Conservation (phyloP, 2,113 vertebrate genomes). For the Mustela lutreola region DNA sequence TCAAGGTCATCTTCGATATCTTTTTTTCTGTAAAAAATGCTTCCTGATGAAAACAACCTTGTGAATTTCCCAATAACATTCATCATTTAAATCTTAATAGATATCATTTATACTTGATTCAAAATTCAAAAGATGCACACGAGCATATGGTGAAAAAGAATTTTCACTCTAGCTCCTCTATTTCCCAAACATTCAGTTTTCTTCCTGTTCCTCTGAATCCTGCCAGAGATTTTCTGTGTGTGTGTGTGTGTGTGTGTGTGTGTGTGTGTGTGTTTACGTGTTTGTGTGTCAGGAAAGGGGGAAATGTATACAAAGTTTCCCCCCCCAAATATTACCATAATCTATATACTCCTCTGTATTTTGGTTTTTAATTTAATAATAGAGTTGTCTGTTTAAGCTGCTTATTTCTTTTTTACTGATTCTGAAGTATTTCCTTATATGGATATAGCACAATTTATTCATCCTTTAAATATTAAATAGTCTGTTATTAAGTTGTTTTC, state of each 20-base stretch:
- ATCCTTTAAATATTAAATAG: neutral
- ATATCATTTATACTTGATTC: neutral
- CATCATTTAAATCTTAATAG: constrained; percentile 37
- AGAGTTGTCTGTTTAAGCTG: neutral
- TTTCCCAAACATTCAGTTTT: neutral
- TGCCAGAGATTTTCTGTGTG: neutral
- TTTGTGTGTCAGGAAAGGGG: neutral
- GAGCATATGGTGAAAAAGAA: constrained; percentile 5
- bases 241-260: neutral
- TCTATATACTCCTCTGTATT: neutral
- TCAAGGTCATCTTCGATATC: neutral
- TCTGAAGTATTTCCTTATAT: neutral
- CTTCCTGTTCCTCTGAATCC: neutral
- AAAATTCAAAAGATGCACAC: constrained; percentile 33
- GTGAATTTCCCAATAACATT: neutral
- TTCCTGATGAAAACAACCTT: constrained; percentile 14
- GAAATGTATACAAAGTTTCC: neutral
- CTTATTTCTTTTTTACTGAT: neutral
- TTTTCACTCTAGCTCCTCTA: neutral
- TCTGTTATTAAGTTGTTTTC: constrained; percentile 21
- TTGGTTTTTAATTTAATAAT: constrained; percentile 25
- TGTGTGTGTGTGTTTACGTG: neutral
- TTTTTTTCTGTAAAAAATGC: neutral
- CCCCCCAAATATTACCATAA: neutral
- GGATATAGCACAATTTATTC: constrained; percentile 1